Evolutionary conservation across 92 coral and sea anemone species (phyloP).

Genomic region (Virgularia gustaviana): DNA sequence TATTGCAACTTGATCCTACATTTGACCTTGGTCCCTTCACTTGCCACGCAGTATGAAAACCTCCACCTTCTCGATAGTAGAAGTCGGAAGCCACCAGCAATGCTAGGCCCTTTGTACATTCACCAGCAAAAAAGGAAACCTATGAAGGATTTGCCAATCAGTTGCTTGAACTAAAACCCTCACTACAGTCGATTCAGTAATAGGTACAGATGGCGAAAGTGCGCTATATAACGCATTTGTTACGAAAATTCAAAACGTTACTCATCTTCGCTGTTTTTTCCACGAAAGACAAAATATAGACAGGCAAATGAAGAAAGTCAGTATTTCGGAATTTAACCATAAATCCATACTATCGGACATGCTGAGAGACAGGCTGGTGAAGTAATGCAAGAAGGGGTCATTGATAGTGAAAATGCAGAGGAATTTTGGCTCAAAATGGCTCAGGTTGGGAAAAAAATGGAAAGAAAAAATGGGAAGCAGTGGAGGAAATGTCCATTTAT

Average conservation of each 20-base stretch:
- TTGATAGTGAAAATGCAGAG: conserved; percentile 36
- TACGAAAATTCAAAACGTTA: too few species aligned
- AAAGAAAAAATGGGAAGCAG: too few species aligned
- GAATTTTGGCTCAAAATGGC: conserved; percentile 33
- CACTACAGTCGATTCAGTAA: conserved; percentile 12
- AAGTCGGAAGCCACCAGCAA: conserved; percentile 41
- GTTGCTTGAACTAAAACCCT: background rate
- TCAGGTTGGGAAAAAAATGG: too few species aligned
- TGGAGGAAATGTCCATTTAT: too few species aligned
- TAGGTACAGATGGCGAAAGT: conserved; percentile 45
- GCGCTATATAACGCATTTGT: conserved; percentile 32
- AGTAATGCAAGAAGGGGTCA: conserved; percentile 25
- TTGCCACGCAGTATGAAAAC: conserved; percentile 47
- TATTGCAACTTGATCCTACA: conserved; percentile 40
- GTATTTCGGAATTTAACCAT: conserved; percentile 14
- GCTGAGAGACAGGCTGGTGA: conserved; percentile 29
- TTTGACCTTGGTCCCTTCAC: conserved; percentile 47
- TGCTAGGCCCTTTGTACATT: conserved; percentile 45
- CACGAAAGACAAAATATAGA: conserved; percentile 35
- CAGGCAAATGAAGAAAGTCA: conserved; percentile 6
- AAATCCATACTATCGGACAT: conserved; percentile 21
- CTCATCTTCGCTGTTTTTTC: conserved; percentile 35
- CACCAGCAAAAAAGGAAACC: conserved; percentile 38
- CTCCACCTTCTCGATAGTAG: conserved; percentile 30
- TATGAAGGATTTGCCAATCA: conserved; percentile 21